Evolutionary conservation across 2,797 vertebrate species (phyloP).

Genomic region (Squalus acanthias): DNA sequence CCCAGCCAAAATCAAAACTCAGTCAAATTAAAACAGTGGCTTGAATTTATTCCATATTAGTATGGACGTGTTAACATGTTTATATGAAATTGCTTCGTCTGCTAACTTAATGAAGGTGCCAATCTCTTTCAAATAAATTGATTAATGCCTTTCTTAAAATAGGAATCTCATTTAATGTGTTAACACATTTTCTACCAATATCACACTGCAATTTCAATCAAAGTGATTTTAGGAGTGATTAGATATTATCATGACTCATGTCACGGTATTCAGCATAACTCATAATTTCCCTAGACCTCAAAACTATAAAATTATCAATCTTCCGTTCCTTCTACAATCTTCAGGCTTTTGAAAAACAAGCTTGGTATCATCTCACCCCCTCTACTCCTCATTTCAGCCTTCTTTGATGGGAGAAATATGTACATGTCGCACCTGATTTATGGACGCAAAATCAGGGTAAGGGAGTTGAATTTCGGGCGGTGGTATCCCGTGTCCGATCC

Average conservation of each 20-base stretch:
- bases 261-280: not conserved
- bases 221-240: not conserved
- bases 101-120: not conserved
- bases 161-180: not conserved
- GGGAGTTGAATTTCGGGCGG: not conserved
- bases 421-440: not conserved
- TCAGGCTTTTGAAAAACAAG: not conserved
- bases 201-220: not conserved
- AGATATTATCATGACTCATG: not conserved
- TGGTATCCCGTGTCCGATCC: not conserved
- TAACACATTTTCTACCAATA: not conserved
- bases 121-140: not conserved
- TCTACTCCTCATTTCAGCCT: not conserved
- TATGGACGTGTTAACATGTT: not conserved
- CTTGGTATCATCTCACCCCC: not conserved
- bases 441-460: not conserved
- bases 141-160: not conserved
- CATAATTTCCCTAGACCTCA: not conserved
- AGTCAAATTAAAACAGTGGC: not conserved
- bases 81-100: not conserved
- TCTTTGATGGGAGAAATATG: not conserved
- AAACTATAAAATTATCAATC: not conserved
- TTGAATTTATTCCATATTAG: not conserved
- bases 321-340: not conserved
- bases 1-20: not conserved